phyloP scores from a whole-genome alignment of 1,140 invertebrate genomes.

The Cyclargus thomasi region DNA sequence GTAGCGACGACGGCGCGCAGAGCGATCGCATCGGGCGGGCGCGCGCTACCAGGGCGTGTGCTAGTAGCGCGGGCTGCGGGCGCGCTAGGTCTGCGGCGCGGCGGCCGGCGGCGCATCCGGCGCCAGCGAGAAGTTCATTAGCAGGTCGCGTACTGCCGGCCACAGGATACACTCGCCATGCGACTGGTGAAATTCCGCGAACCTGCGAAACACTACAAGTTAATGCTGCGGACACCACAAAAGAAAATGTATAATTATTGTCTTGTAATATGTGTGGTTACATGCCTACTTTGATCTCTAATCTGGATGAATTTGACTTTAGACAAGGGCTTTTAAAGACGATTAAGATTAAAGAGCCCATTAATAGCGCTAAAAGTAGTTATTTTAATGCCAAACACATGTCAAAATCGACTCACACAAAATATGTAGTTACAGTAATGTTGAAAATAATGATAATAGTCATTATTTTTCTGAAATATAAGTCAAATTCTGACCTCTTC shows the following conservation, averaged over 20 bases:
- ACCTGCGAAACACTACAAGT: constrained; percentile 57
- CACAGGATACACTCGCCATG: constrained; percentile 89
- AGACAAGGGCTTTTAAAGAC: no score
- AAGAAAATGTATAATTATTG: no score
- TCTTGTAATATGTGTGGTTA: no score
- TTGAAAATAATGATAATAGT: no score
- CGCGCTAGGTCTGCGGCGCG: constrained; percentile 49
- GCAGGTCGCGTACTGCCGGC: constrained; percentile 89
- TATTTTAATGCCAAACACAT: no score
- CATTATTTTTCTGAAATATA: no score
- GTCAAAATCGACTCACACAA: no score
- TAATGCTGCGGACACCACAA: neutral
- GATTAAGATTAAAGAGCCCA: no score
- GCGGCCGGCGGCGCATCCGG: constrained; percentile 77
- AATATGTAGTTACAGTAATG: no score
- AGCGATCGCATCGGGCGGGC: neutral
- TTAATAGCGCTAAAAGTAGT: no score
- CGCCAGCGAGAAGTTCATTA: constrained; percentile 86
- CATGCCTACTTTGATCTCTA: no score
- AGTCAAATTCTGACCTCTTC: constrained; percentile 48
- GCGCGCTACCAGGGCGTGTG: constrained; percentile 17
- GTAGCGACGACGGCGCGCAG: neutral
- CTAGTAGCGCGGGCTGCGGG: constrained; percentile 21
- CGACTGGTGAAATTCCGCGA: constrained; percentile 80
- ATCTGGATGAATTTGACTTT: no score